These are phyloP conservation scores for Nasonia giraulti DNA, from an alignment of 1,140 invertebrate species.

Conservation along the genomic window DNA sequence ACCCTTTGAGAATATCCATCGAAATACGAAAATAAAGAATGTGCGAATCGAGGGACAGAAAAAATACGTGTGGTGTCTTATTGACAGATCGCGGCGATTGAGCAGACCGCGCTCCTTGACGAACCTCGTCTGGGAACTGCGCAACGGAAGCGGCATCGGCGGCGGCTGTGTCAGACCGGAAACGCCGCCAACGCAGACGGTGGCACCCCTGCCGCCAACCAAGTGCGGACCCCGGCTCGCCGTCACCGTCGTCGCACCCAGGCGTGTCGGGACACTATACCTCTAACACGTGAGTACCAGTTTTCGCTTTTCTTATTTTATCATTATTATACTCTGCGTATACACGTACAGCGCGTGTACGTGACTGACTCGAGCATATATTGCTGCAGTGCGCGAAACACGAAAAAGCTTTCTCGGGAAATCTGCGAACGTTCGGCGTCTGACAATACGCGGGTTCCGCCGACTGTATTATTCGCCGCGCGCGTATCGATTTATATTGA, in stretches of 20 bases:
- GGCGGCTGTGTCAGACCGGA: constrained; percentile 73
- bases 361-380: too few relatives aligned
- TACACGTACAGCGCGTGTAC: neutral
- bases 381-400: too few relatives aligned
- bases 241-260: constrained; percentile 71
- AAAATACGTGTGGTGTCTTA: neutral
- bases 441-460: too few relatives aligned
- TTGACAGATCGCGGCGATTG: constrained; percentile 78
- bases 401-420: too few relatives aligned
- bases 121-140: constrained; percentile 89
- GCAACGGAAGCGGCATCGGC: constrained; percentile 74
- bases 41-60: too few relatives aligned
- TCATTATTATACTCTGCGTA: neutral
- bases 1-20: too few relatives aligned
- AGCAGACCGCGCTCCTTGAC: constrained; percentile 88
- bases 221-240: constrained; percentile 73
- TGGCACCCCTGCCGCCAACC: constrained; percentile 64
- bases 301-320: neutral
- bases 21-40: too few relatives aligned
- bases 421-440: too few relatives aligned
- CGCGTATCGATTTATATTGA: constrained; percentile 7
- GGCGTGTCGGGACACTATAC: constrained; percentile 74
- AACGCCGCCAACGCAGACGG: constrained; percentile 72
- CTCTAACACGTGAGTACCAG: constrained; percentile 70
- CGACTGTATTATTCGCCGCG: too few relatives aligned